Percentiles rank a stretch among this genome's conserved stretches.
Evolutionary conservation across 2,113 vertebrate genomes (phyloP).

Genomic region (Pardalotus punctatus): DNA sequence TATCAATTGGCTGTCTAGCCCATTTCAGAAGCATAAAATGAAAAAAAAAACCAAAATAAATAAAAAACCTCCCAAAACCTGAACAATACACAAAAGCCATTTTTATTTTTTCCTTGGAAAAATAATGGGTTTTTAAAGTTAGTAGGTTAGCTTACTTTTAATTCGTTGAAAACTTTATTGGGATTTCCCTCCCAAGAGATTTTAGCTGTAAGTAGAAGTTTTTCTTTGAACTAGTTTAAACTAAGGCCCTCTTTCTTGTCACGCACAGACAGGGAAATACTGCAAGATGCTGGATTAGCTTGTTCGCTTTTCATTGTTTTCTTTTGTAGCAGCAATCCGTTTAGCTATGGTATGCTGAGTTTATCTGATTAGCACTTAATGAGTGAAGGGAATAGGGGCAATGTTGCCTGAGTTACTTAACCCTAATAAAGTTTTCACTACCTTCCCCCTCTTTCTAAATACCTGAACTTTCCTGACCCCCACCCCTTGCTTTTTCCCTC

Average conservation of each 20-base stretch:
- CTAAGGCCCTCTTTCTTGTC: conserved; percentile 69
- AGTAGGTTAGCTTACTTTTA: neutral
- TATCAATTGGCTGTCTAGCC: neutral
- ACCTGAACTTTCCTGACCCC: conserved; percentile 71
- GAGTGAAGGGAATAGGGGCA: conserved; percentile 57
- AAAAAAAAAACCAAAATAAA: neutral
- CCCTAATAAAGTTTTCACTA: conserved; percentile 58
- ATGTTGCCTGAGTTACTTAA: conserved; percentile 45
- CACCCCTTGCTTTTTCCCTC: conserved; percentile 35
- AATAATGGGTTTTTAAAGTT: neutral
- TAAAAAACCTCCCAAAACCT: accelerated
- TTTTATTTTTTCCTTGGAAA: neutral
- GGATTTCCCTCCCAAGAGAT: conserved; percentile 29
- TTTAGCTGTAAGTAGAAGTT: conserved; percentile 56
- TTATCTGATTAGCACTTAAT: conserved; percentile 76
- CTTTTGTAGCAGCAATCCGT: conserved; percentile 68
- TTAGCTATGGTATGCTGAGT: conserved; percentile 70
- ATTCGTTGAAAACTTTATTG: neutral
- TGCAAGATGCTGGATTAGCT: conserved; percentile 68
- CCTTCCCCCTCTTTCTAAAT: conserved; percentile 57
- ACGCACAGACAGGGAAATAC: conserved; percentile 72
- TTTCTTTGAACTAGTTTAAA: conserved; percentile 64
- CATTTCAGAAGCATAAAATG: neutral
- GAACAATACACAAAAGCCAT: neutral
- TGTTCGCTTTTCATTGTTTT: conserved; percentile 73